phyloP scores from a whole-genome alignment of 2,113 vertebrate genomes.

The Reinhardtius hippoglossoides region DNA sequence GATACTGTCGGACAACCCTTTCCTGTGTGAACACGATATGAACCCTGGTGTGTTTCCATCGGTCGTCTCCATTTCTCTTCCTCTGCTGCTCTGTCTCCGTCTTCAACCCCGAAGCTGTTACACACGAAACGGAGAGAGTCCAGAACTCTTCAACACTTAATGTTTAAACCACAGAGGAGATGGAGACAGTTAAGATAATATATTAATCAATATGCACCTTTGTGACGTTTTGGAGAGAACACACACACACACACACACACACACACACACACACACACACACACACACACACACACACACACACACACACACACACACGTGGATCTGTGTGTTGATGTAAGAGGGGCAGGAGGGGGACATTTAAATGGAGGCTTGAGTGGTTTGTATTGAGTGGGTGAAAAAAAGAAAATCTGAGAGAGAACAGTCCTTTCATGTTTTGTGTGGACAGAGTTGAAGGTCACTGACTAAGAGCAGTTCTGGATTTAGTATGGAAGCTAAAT shows the following conservation, averaged over 20 bases:
- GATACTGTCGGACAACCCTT: conserved; percentile 49
- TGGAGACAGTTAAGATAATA: too few relatives aligned
- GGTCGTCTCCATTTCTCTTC: conserved; percentile 24
- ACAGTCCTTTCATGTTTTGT: not conserved
- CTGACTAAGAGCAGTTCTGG: conserved; percentile 16
- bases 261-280: not conserved
- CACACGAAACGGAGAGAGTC: too few relatives aligned
- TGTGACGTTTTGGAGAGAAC: not conserved
- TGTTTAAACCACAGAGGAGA: not conserved
- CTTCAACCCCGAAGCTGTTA: too few relatives aligned
- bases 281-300: not conserved
- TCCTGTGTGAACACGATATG: conserved; percentile 26
- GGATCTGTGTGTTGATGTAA: not conserved
- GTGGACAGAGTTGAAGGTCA: conserved; percentile 52
- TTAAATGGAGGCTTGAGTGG: conserved; percentile 39
- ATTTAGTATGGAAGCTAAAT: conserved; percentile 20
- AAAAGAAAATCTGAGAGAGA: conserved; percentile 10
- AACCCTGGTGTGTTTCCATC: conserved; percentile 28
- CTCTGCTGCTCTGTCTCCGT: too few relatives aligned
- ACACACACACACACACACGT: not conserved
- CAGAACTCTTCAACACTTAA: too few relatives aligned
- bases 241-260: not conserved
- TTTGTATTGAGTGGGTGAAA: conserved; percentile 33
- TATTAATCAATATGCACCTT: not conserved
- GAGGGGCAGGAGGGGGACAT: not conserved